Percentiles rank a stretch among this genome's conserved stretches.
These are phyloP conservation scores for Hippocampus kuda DNA, from an alignment of 2,797 vertebrate species.

Conservation along the genomic window DNA sequence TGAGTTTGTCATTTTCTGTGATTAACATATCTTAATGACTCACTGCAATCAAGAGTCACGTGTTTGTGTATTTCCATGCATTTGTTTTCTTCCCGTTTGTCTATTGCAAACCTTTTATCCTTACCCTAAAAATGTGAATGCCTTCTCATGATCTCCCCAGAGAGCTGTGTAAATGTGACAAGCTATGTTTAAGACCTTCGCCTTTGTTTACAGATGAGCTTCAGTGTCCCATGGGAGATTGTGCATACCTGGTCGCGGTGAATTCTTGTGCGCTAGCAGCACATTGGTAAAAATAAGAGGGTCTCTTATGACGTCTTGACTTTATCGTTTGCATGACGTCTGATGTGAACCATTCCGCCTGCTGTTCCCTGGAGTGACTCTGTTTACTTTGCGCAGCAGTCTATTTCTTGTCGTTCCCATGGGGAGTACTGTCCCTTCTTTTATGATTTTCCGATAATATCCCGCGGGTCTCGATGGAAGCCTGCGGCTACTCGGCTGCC, in stretches of 20 bases:
- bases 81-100: conserved; percentile 16
- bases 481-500: conserved; percentile 47
- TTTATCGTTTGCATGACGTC: conserved; percentile 30
- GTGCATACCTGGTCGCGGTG: conserved; percentile 22
- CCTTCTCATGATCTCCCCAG: conserved; percentile 30
- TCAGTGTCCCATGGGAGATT: conserved; percentile 23
- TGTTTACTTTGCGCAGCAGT: conserved; percentile 52
- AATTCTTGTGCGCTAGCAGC: conserved; percentile 12
- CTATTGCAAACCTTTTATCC: conserved; percentile 26
- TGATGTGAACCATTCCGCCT: conserved; percentile 33
- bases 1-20: neutral
- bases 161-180: conserved; percentile 38
- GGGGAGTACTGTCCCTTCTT: conserved; percentile 55
- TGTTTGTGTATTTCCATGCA: conserved; percentile 31
- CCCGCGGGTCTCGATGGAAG: conserved; percentile 49
- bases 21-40: conserved; percentile 40
- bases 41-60: conserved; percentile 27
- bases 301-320: conserved; percentile 22
- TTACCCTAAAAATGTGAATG: conserved; percentile 14
- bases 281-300: conserved; percentile 21
- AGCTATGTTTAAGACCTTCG: conserved; percentile 45
- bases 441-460: conserved; percentile 63
- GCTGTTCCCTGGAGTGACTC: conserved; percentile 27
- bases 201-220: conserved; percentile 42
- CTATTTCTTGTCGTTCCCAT: conserved; percentile 48